Evolutionary conservation across 2,888 invertebrate species (phyloP).

Genomic region (Rutpela maculata): DNA sequence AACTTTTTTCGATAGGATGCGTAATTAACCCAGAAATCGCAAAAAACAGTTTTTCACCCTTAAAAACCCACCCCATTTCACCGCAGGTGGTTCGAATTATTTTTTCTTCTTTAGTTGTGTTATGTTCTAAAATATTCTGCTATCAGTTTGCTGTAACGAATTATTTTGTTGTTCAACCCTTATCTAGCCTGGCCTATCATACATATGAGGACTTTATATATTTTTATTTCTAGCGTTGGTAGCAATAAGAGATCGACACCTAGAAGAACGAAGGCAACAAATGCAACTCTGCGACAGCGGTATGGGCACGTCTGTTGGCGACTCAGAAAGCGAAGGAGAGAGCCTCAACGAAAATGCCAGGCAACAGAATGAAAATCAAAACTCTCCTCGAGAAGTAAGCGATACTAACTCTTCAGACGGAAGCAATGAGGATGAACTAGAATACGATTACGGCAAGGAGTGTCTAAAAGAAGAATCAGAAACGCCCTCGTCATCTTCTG

Average conservation of each 20-base stretch:
- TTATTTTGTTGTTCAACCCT: too few species aligned
- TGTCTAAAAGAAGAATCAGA: conserved; percentile 47
- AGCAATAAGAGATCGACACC: conserved; percentile 64
- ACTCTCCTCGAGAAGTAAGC: conserved; percentile 42
- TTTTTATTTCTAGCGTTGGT: conserved; percentile 65
- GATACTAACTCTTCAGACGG: conserved; percentile 39
- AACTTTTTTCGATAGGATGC: too few species aligned
- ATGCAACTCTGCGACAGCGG: conserved; percentile 66
- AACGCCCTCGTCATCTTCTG: conserved; percentile 37
- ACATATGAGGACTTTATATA: too few species aligned
- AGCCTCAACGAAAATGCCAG: conserved; percentile 45
- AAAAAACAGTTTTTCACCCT: too few species aligned
- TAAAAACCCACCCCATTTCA: too few species aligned
- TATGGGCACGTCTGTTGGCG: conserved; percentile 68
- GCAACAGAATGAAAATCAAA: conserved; percentile 38
- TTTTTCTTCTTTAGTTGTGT: too few species aligned
- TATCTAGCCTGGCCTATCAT: too few species aligned
- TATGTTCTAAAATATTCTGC: too few species aligned
- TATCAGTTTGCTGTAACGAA: too few species aligned
- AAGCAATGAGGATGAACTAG: conserved; percentile 40
- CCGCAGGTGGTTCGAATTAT: too few species aligned
- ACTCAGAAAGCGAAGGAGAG: conserved; percentile 68
- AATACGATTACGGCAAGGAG: conserved; percentile 52
- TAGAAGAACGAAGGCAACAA: conserved; percentile 54
- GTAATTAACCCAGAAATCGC: too few species aligned